Evolutionary conservation across 2,113 vertebrate genomes (phyloP).

Genomic region (Megaptera novaeangliae): DNA sequence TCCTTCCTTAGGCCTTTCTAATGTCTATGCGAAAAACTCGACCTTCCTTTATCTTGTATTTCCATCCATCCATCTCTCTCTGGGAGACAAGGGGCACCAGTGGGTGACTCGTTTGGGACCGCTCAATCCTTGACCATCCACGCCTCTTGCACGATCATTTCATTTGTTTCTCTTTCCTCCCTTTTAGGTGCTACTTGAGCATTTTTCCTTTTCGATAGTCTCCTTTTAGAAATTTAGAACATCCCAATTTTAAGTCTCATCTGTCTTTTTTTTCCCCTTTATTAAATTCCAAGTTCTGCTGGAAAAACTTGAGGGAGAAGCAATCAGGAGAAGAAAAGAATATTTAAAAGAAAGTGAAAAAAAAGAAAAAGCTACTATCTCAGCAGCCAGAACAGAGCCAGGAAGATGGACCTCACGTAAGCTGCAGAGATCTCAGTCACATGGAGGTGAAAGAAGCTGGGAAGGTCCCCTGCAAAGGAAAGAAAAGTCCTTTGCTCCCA

Average conservation of each 20-base stretch:
- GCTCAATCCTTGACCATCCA: accelerated
- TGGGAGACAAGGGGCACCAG: not conserved
- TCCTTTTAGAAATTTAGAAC: not conserved
- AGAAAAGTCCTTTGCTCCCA: not conserved
- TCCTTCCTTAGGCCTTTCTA: not conserved
- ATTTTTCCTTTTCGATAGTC: not conserved
- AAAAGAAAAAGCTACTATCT: not conserved
- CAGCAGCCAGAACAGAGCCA: not conserved
- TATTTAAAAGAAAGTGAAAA: not conserved
- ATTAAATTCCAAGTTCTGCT: not conserved
- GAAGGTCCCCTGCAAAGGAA: not conserved
- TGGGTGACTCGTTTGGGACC: accelerated
- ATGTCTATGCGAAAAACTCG: accelerated
- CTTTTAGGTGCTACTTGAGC: not conserved
- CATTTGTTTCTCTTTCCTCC: not conserved
- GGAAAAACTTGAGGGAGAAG: not conserved
- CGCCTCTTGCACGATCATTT: accelerated
- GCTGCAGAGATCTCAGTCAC: not conserved
- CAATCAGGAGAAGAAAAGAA: not conserved
- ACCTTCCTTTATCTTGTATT: not conserved
- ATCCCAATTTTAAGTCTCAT: not conserved
- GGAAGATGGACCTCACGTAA: accelerated
- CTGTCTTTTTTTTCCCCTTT: not conserved
- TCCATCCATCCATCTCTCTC: accelerated
- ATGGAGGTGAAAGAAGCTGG: accelerated